Percentiles rank a stretch among this genome's conserved stretches.
phyloP scores from a whole-genome alignment of 2,113 vertebrate genomes.

The Zosterops pallidus region DNA sequence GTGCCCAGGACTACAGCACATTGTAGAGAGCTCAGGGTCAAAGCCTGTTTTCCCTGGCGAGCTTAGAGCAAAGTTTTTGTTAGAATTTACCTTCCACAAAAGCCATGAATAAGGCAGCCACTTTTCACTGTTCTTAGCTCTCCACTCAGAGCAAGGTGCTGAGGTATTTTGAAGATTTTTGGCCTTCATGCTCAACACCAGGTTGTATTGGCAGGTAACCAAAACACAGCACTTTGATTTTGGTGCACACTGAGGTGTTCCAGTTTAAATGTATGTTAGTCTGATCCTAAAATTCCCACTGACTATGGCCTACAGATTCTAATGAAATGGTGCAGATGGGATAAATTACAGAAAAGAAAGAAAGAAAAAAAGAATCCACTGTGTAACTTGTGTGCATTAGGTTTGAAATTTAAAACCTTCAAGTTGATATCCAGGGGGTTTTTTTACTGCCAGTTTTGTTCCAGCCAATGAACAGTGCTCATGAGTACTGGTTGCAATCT shows the following conservation, averaged over 20 bases:
- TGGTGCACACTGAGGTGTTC: background rate
- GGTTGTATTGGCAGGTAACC: background rate
- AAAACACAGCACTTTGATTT: background rate
- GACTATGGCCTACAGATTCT: background rate
- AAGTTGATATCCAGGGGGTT: background rate
- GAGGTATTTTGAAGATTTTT: constrained; percentile 1
- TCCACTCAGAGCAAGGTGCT: background rate
- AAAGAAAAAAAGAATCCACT: constrained; percentile 26
- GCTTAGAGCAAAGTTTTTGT: background rate
- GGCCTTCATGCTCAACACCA: background rate
- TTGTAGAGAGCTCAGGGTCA: background rate
- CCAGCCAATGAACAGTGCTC: background rate
- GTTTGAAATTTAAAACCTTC: constrained; percentile 49
- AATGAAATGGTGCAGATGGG: constrained; percentile 42
- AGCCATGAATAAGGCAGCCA: background rate
- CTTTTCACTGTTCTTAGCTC: background rate
- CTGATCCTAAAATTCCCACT: background rate
- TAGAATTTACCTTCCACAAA: background rate
- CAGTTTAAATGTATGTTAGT: background rate
- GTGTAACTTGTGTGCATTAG: constrained; percentile 23
- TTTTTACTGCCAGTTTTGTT: constrained; percentile 11
- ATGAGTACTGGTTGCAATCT: background rate
- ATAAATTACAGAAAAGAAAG: constrained; percentile 39
- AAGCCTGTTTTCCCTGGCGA: fast-evolving
- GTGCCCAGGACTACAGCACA: background rate